These are phyloP conservation scores for Scopus umbretta DNA, from an alignment of 2,113 vertebrate genomes.

Conservation along the genomic window DNA sequence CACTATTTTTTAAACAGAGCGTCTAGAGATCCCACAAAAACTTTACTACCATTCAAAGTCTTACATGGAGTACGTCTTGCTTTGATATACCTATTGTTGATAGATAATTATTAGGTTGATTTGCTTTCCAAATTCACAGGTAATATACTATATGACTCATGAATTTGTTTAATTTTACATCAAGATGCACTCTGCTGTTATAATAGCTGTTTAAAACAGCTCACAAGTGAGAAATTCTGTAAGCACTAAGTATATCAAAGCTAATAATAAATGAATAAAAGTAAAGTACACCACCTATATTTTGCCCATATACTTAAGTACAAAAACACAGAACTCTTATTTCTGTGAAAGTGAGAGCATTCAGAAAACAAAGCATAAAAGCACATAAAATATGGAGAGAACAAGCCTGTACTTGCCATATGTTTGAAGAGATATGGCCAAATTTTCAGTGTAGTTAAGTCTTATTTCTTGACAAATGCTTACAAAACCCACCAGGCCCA, in stretches of 20 bases:
- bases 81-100: conserved; percentile 43
- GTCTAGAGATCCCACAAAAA: conserved; percentile 25
- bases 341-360: neutral
- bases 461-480: neutral
- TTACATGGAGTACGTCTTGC: conserved; percentile 52
- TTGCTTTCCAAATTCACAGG: conserved; percentile 28
- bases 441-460: neutral
- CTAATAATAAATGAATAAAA: neutral
- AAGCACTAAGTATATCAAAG: neutral
- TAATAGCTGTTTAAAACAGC: neutral
- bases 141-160: neutral
- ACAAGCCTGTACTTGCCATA: neutral
- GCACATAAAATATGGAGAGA: neutral
- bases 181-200: neutral
- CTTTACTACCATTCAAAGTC: conserved; percentile 37
- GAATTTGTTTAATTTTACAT: conserved; percentile 15
- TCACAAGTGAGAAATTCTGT: neutral
- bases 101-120: conserved; percentile 44
- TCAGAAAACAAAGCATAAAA: neutral
- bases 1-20: conserved; percentile 45
- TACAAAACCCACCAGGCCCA: neutral
- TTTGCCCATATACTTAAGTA: neutral
- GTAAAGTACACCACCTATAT: neutral
- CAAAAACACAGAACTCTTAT: neutral
- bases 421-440: neutral